Conservation (phyloP, 2,797 vertebrate species). For the Telmatherina bonti region DNA sequence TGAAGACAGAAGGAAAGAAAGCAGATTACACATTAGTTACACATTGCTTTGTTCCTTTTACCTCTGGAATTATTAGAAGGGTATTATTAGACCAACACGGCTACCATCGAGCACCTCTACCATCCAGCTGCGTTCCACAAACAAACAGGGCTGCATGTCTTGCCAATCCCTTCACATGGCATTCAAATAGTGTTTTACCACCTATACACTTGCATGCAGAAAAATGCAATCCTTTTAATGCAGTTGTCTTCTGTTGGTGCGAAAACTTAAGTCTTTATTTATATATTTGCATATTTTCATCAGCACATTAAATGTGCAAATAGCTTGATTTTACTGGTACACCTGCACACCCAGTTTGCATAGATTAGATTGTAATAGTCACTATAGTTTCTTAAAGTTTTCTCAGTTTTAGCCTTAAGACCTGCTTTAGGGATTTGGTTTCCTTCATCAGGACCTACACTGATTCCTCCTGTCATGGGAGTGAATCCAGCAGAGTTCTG, state of each 20-base stretch:
- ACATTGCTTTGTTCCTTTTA: slow-evolving; percentile 74
- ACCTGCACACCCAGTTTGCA: slow-evolving; percentile 6
- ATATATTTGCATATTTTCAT: slow-evolving; percentile 5
- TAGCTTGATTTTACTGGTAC: not conserved
- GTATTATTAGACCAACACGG: slow-evolving; percentile 72
- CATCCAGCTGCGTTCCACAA: slow-evolving; percentile 52
- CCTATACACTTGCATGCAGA: slow-evolving; percentile 16
- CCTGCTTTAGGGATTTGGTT: slow-evolving; percentile 40
- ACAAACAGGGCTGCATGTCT: slow-evolving; percentile 41
- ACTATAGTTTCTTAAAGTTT: not conserved
- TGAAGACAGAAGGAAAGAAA: slow-evolving; percentile 47
- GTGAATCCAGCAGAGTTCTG: slow-evolving; percentile 38
- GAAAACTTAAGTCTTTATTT: slow-evolving; percentile 32
- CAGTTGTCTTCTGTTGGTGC: slow-evolving; percentile 24
- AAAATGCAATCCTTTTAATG: slow-evolving; percentile 40
- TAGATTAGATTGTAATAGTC: slow-evolving; percentile 17
- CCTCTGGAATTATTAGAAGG: slow-evolving; percentile 72
- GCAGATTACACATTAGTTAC: slow-evolving; percentile 77
- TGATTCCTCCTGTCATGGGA: slow-evolving; percentile 34
- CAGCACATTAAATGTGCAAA: slow-evolving; percentile 1
- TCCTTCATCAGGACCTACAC: slow-evolving; percentile 18
- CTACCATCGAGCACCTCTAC: slow-evolving; percentile 54
- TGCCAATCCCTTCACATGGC: slow-evolving; percentile 30
- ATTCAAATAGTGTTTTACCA: slow-evolving; percentile 24
- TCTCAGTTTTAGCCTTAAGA: slow-evolving; percentile 20